Base-by-base conservation (phyloP, 2,888 invertebrate species). In the Agelastica alni region DNA sequence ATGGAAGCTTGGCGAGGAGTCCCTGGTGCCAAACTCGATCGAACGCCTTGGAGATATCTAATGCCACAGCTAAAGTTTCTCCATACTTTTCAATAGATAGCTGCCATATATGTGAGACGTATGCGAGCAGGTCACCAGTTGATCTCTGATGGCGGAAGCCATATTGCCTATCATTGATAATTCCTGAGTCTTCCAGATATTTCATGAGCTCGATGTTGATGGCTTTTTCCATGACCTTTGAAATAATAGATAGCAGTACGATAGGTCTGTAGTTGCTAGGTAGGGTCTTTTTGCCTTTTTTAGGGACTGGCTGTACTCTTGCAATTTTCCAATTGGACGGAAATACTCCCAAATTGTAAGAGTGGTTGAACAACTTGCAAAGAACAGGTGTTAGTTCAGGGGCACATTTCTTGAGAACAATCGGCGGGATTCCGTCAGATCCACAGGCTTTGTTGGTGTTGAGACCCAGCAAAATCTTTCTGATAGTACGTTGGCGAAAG, bases 231-330 rank as follows among this genome's bases (percentile, higher is more conserved):
- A 36, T 13, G 4, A 36, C 36, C n/a, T 36, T 36, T 2, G 36
- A 36, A 9, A 36, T 36, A 3, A 36, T 14, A 2, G 36, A 36
- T 10, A 36, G 14, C 16, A 36, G 36, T 13, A 9, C 36, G n/a
- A 36, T 36, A 3, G 36, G 13, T 14, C 36, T 36, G 16, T 36
- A 36, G 36, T 36, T 36, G 36, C n/a, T 36, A 14, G 36, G 36
- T 3, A 36, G 14, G 36, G 13, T 36, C 2, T 36, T 36, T 3
- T 36, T 36, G 14, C 2, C 14, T 14, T 13, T 36, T 14, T 36
- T 36, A 9, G 36, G 36, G 16, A 36, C n/a, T 14, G 36, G 36
- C 18, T 36, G 36, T 4, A 36, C 36, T 14, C 36, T 13, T 7
- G 36, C 14, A 2, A 4, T 36, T 9, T 36, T 36, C 14, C 36